Percentiles rank a stretch among this genome's conserved stretches.
Conservation (phyloP, 2,113 vertebrate genomes). For the Cavia aperea region DNA sequence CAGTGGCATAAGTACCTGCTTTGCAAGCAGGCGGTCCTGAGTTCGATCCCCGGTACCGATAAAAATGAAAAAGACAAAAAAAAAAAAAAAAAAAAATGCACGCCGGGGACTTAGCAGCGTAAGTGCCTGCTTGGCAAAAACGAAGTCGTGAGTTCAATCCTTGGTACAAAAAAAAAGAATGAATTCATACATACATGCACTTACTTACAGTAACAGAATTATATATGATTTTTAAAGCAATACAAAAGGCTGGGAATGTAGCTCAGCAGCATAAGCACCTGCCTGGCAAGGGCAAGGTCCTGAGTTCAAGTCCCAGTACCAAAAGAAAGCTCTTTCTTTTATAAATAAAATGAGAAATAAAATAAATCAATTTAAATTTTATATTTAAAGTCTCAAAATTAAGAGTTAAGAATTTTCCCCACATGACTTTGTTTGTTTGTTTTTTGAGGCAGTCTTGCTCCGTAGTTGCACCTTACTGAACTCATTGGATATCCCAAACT, state of each 20-base stretch:
- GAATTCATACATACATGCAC: background rate
- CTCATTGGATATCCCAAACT: background rate
- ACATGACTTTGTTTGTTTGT: background rate
- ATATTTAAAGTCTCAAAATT: constrained; percentile 35
- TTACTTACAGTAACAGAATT: background rate
- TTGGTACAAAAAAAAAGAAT: too few relatives aligned
- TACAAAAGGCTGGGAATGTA: background rate
- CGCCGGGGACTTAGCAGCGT: too few relatives aligned
- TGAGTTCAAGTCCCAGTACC: too few relatives aligned
- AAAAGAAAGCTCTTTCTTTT: constrained; percentile 30
- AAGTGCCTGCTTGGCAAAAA: too few relatives aligned
- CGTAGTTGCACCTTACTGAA: background rate
- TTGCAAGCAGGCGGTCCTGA: too few relatives aligned
- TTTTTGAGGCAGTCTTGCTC: background rate
- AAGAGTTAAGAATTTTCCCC: background rate
- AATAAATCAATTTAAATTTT: constrained; percentile 29
- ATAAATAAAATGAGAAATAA: constrained; percentile 34
- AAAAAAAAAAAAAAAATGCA: too few relatives aligned
- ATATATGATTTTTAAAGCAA: constrained; percentile 5
- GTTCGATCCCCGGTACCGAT: too few relatives aligned
- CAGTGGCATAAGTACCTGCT: too few relatives aligned
- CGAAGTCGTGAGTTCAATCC: too few relatives aligned
- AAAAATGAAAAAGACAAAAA: too few relatives aligned
- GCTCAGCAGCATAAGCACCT: too few relatives aligned
- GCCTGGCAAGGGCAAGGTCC: too few relatives aligned